A percentile compares a stretch with the other conserved stretches of the same genome.
Conservation (phyloP, 2,797 vertebrate species). For the Parotocinclus haroldoi region DNA sequence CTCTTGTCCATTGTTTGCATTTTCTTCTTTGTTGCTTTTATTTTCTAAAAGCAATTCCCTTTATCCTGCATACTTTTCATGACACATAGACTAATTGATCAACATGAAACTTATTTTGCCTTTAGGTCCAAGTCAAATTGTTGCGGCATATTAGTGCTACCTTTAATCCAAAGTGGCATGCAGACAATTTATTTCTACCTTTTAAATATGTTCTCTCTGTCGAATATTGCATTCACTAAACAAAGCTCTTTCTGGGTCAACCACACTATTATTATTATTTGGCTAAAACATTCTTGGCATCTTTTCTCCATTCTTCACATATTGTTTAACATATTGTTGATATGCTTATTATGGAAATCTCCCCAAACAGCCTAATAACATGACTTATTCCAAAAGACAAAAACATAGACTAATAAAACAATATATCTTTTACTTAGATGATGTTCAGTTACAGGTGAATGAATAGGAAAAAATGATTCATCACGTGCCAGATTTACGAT, state of each 20-base stretch:
- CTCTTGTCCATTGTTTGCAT: conserved; percentile 21
- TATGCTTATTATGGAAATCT: conserved; percentile 16
- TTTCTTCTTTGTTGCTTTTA: neutral
- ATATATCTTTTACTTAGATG: neutral
- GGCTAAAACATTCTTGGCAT: conserved; percentile 2
- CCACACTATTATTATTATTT: neutral
- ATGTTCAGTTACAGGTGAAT: neutral
- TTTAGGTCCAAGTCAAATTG: conserved; percentile 12
- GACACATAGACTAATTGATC: conserved; percentile 21
- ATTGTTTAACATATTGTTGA: neutral
- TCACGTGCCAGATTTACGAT: too few species aligned
- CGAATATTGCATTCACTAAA: conserved; percentile 11
- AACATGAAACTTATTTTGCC: conserved; percentile 3
- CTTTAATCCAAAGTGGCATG: conserved; percentile 14
- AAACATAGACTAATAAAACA: conserved; percentile 2
- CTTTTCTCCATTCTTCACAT: conserved; percentile 6
- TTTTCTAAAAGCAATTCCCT: neutral
- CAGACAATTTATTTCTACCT: conserved; percentile 25
- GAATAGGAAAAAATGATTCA: too few species aligned
- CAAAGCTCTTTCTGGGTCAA: conserved; percentile 3
- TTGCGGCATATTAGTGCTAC: conserved; percentile 26
- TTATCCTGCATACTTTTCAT: conserved; percentile 3
- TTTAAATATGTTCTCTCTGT: conserved; percentile 17
- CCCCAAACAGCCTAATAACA: neutral
- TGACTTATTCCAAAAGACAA: too few species aligned